Evolutionary conservation across 2,888 invertebrate genomes (phyloP).

Genomic region (Podabrus alpinus): DNA sequence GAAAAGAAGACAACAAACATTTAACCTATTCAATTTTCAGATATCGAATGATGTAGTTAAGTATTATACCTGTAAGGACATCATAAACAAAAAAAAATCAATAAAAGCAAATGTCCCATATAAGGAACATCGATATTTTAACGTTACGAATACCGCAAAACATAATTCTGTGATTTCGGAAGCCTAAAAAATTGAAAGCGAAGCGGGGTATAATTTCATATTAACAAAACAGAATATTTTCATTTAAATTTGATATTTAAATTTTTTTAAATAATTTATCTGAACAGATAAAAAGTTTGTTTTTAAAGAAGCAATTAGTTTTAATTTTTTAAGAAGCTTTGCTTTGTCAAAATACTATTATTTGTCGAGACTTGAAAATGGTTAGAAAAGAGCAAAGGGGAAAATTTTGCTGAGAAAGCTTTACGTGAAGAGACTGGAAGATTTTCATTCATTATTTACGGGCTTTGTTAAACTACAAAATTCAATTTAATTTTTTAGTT

Average conservation of each 20-base stretch:
- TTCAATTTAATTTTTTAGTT: conserved; percentile 20
- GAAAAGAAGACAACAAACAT: too few species aligned
- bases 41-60: too few species aligned
- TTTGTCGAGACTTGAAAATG: conserved; percentile 23
- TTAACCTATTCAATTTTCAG: too few species aligned
- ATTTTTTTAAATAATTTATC: background rate
- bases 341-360: conserved; percentile 24
- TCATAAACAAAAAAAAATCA: too few species aligned
- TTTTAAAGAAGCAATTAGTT: conserved; percentile 24
- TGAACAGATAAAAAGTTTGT: conserved; percentile 8
- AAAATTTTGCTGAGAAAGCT: conserved; percentile 25
- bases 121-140: too few species aligned
- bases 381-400: conserved; percentile 23
- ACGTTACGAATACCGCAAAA: background rate
- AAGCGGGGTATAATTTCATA: background rate
- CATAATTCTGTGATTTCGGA: background rate
- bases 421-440: conserved; percentile 26
- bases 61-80: too few species aligned
- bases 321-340: conserved; percentile 22
- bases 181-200: background rate
- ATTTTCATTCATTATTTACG: conserved; percentile 28
- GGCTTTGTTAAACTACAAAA: conserved; percentile 27
- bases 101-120: too few species aligned
- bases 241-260: background rate
- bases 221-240: background rate